These are phyloP conservation scores for Phycodurus eques DNA, from an alignment of 2,113 vertebrate species.

Conservation along the genomic window DNA sequence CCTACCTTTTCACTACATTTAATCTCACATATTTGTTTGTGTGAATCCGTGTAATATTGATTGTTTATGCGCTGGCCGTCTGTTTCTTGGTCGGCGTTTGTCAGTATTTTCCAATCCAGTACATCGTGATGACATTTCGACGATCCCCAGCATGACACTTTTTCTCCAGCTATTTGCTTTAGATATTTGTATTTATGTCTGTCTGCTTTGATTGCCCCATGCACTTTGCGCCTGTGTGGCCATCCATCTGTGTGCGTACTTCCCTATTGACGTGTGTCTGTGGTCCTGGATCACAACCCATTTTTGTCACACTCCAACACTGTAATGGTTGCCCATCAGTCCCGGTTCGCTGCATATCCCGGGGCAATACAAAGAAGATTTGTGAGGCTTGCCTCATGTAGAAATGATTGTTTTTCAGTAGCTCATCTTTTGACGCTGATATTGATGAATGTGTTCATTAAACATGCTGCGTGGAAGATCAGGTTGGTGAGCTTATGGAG, in stretches of 20 bases:
- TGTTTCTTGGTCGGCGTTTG: slow-evolving; percentile 2
- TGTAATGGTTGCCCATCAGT: slow-evolving; percentile 7
- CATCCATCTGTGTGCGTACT: slow-evolving; percentile 32
- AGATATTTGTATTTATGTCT: slow-evolving; percentile 14
- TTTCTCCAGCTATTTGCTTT: background rate
- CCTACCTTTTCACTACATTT: background rate
- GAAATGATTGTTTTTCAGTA: slow-evolving; percentile 46
- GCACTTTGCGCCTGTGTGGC: slow-evolving; percentile 11
- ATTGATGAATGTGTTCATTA: slow-evolving; percentile 40
- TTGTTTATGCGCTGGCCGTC: slow-evolving; percentile 19
- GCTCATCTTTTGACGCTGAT: slow-evolving; percentile 40
- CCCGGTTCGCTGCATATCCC: slow-evolving; percentile 8
- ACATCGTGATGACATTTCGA: slow-evolving; percentile 1
- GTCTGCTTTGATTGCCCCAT: background rate
- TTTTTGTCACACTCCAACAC: slow-evolving; percentile 32
- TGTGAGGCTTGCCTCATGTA: slow-evolving; percentile 38
- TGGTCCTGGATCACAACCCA: slow-evolving; percentile 7
- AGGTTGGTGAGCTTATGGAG: slow-evolving; percentile 23
- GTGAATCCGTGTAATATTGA: slow-evolving; percentile 28
- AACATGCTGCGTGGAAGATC: slow-evolving; percentile 20
- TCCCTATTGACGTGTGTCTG: slow-evolving; percentile 19
- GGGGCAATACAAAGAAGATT: slow-evolving; percentile 42
- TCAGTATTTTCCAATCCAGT: slow-evolving; percentile 13
- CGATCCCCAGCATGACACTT: slow-evolving; percentile 2
- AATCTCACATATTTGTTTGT: slow-evolving; percentile 9